Base-by-base conservation (phyloP, 1,140 invertebrate genomes). In the Leptinotarsa undecemlineata region DNA sequence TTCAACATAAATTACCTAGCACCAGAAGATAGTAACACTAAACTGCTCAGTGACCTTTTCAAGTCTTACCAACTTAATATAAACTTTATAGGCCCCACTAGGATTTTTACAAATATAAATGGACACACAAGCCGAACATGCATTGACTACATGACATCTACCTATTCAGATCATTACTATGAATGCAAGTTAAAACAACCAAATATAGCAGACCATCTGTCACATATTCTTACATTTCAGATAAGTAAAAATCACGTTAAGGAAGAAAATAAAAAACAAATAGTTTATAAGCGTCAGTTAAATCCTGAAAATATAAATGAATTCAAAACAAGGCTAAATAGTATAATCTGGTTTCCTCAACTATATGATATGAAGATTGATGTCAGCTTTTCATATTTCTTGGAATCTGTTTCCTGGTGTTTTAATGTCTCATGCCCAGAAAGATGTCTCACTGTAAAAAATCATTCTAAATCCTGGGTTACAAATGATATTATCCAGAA, bases 51-150 rank as follows among this genome's bases (percentile, higher is more conserved):
- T 63, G 62, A 63, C 23, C 62, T 63, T 63, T 63, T 63, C 20
- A 63, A 63, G 62, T 63, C 62, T 63, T 63, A 4, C 62, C 62
- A 63, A 63, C 62, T 63, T 63, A 63, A 63, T 63, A 63, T 63
- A 19, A 63, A 63, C 62, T 63, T 63, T 63, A 63, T 63, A 15
- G 62, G 62, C 62, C 62, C 62, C 62, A 63, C 62, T 63, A 63
- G 62, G 62, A 63, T 63, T 63, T 63, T 63, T 63, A 63, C 62
- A 63, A 63, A 63, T 63, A 63, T 63, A 63, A 63, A 63, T 63
- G 62, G 62, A 21, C 62, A 63, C 62, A 63, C 62, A 63, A 63
- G 62, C 62, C 23, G 62, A 63, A 63, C 62, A 63, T 63, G 62
- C 62, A 63, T 63, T 63, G 62, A 63, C 19, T 63, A 63, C 62